A percentile compares a stretch with the other conserved stretches of the same genome.
These are phyloP conservation scores for Trilocha varians DNA, from an alignment of 2,888 invertebrate genomes.

Conservation along the genomic window DNA sequence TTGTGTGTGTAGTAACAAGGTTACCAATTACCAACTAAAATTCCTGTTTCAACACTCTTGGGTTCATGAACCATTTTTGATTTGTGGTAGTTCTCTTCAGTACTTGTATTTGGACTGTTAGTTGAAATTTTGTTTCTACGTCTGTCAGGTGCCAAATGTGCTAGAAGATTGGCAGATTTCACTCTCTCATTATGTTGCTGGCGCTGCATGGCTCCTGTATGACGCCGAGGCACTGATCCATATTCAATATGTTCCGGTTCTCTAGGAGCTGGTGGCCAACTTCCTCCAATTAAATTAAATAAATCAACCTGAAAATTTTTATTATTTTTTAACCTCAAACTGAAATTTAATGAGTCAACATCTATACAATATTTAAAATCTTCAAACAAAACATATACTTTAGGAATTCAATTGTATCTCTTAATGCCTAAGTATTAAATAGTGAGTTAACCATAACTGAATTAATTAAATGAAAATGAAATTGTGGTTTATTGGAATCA, in stretches of 20 bases:
- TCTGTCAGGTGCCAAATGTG: conserved; percentile 66
- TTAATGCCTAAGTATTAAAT: too few relatives aligned
- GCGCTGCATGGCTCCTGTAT: conserved; percentile 52
- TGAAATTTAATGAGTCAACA: background rate
- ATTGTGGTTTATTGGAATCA: too few relatives aligned
- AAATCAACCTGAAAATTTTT: conserved; percentile 46
- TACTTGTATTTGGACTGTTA: conserved; percentile 14
- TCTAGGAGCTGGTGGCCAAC: conserved; percentile 62
- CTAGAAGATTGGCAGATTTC: conserved; percentile 74
- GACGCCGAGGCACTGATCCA: conserved; percentile 40
- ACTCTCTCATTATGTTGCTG: conserved; percentile 56
- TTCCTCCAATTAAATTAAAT: conserved; percentile 60
- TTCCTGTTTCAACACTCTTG: conserved; percentile 61
- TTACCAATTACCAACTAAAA: conserved; percentile 48
- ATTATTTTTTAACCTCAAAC: background rate
- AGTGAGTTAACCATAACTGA: too few relatives aligned
- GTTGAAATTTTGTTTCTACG: conserved; percentile 37
- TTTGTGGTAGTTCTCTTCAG: conserved; percentile 27
- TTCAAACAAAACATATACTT: too few relatives aligned
- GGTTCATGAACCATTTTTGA: conserved; percentile 60
- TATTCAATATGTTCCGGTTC: conserved; percentile 45
- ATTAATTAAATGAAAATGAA: too few relatives aligned
- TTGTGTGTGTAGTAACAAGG: background rate
- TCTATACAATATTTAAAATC: background rate
- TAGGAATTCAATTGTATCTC: too few relatives aligned